These are phyloP conservation scores for Galagoides demidoff DNA, from an alignment of 2,797 vertebrate species.

Conservation along the genomic window DNA sequence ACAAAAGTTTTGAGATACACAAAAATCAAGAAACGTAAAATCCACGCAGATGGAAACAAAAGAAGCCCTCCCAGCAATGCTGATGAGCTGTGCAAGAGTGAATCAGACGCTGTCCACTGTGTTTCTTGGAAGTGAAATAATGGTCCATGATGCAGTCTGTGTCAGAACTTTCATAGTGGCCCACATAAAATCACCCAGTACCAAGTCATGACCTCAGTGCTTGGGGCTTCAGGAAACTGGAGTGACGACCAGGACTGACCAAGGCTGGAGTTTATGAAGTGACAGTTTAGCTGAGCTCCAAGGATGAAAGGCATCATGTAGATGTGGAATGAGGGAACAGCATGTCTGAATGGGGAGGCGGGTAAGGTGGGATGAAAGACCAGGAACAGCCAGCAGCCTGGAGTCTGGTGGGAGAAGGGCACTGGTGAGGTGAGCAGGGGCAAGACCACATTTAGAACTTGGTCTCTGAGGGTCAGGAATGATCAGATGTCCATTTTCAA, in stretches of 20 bases:
- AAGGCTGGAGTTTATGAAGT: neutral
- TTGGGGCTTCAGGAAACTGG: neutral
- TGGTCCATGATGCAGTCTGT: too few relatives aligned
- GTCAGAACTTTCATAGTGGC: too few relatives aligned
- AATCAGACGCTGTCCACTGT: too few relatives aligned
- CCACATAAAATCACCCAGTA: neutral
- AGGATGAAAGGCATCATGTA: neutral
- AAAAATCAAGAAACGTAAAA: too few relatives aligned
- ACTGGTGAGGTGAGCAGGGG: neutral
- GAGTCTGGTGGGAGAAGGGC: neutral
- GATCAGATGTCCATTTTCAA: neutral
- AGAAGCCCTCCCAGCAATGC: too few relatives aligned
- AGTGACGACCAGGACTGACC: neutral
- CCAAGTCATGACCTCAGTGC: fast-evolving
- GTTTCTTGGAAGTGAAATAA: too few relatives aligned
- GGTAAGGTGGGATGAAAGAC: too few relatives aligned
- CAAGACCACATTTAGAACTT: neutral
- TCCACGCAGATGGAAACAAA: too few relatives aligned
- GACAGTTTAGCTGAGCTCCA: neutral
- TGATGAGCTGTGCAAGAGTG: too few relatives aligned
- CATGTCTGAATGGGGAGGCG: fast-evolving
- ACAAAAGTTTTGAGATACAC: too few relatives aligned
- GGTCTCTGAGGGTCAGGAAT: neutral
- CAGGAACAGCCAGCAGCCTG: neutral
- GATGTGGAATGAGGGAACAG: neutral